Evolutionary conservation across 2,797 vertebrate species (phyloP), one percentile per base, ranked within the genome.

Genomic region (Nannoperca australis): DNA sequence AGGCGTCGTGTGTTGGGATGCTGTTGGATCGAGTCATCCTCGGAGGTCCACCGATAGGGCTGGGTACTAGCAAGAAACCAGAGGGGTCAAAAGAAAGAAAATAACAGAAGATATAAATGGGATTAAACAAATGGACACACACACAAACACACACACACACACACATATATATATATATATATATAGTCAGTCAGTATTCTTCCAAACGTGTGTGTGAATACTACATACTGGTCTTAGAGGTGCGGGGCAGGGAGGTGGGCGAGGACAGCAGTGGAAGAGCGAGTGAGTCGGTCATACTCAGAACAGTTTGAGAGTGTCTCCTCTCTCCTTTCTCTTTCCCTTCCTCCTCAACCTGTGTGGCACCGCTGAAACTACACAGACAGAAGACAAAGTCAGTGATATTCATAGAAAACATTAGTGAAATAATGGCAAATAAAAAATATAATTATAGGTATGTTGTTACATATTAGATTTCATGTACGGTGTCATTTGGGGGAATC

Each of bases 11-110:
- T 67, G 97, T 95, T 42, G 97, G 98, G 92, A 99, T 99, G 95
- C 98, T 99, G 96, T 98, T 99, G 92, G 98, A 99, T 68, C 98
- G 97, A 82, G 96, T 98, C 96, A 99, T 99, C 88, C 97, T 96
- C 0, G 97, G 96, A 79, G 97, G 88, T 83, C 95, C 71, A 17
- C 95, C 79, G 2, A 95, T 94, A 82, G 97, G 97, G 42, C 93
- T 93, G 44, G 93, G 88, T 36, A 91, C 88, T 95, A 92, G 92
- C 93, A 80, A 78, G 90, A 89, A 83, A 85, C 82, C 59, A 1
- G 49, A 80, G 80, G 17, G 67, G 47, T 76, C 3, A 17, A 34
- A 64, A 18, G 27, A 47, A 40, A 34, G 27, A 63, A 0, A 22
- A 27, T 65, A 6, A 53, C 13, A 0, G 0, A 40, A 12, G 24